phyloP scores from a whole-genome alignment of 2,888 invertebrate genomes.

The Diabrotica balteata region DNA sequence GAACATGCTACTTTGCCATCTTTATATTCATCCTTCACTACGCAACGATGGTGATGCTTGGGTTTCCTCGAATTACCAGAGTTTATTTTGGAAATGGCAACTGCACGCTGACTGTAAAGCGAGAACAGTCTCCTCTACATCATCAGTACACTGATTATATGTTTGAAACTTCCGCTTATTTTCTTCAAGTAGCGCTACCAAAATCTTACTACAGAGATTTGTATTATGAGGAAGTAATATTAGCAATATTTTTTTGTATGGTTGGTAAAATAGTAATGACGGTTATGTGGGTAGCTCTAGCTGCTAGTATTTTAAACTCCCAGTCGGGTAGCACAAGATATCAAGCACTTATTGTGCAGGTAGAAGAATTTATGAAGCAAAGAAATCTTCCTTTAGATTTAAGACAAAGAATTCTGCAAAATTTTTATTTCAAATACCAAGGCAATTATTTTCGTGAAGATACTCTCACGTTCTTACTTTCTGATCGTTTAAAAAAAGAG shows the following conservation, averaged over 20 bases:
- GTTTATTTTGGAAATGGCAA: not conserved
- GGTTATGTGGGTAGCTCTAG: slow-evolving; percentile 14
- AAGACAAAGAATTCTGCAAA: slow-evolving; percentile 53
- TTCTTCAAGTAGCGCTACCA: not conserved
- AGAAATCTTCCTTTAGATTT: slow-evolving; percentile 57
- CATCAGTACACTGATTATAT: not conserved
- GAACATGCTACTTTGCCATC: not conserved
- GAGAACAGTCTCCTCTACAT: not conserved
- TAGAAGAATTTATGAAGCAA: slow-evolving; percentile 55
- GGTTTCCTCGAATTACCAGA: not conserved
- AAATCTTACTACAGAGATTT: not conserved
- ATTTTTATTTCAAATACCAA: slow-evolving; percentile 57
- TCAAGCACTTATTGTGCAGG: slow-evolving; percentile 56
- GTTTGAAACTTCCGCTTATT: slow-evolving; percentile 1
- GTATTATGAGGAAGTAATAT: not conserved
- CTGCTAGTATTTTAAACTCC: slow-evolving; percentile 13
- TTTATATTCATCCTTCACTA: not conserved
- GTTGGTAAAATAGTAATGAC: slow-evolving; percentile 10
- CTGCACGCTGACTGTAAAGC: not conserved
- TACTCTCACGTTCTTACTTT: slow-evolving; percentile 44
- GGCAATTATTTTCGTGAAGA: slow-evolving; percentile 58
- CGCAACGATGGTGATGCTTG: not conserved
- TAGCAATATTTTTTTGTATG: not conserved
- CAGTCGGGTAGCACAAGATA: slow-evolving; percentile 53
- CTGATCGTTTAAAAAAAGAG: slow-evolving; percentile 59